Percentiles rank a stretch among this genome's conserved stretches.
Conservation (phyloP, 2,888 invertebrate genomes). For the Mimachlamys varia region DNA sequence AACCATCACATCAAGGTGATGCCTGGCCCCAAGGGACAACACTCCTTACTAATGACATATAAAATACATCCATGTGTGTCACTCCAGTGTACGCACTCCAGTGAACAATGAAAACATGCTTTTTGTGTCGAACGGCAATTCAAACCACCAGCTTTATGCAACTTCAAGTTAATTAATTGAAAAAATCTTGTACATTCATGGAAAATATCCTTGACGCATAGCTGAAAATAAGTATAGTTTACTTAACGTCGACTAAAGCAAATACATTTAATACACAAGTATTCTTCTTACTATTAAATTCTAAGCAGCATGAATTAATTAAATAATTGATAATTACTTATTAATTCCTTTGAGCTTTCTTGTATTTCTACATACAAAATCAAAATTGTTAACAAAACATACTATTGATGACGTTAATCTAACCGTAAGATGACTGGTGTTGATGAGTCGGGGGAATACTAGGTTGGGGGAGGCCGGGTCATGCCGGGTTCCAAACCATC, state of each 20-base stretch:
- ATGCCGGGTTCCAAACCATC: background rate
- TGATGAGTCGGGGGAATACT: background rate
- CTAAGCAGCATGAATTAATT: too few relatives aligned
- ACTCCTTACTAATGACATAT: background rate
- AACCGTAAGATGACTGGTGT: background rate
- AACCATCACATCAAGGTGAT: background rate
- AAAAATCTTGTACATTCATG: background rate
- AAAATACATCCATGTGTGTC: background rate
- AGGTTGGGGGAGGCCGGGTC: background rate
- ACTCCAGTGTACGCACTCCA: background rate
- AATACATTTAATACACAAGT: too few relatives aligned
- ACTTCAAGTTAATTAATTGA: background rate
- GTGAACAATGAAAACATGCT: background rate
- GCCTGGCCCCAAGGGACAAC: background rate
- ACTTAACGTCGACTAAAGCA: too few relatives aligned
- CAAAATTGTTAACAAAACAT: too few relatives aligned
- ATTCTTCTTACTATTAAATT: too few relatives aligned
- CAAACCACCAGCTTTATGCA: background rate
- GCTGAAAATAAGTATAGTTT: too few relatives aligned
- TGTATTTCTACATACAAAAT: too few relatives aligned
- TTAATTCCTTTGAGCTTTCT: too few relatives aligned
- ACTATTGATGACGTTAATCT: too few relatives aligned
- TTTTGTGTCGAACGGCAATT: background rate
- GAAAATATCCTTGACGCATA: too few relatives aligned
- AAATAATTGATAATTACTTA: too few relatives aligned